Evolutionary conservation across 30 jellyfish, hydroid and myxozoan genomes (phyloP).

Genomic region (Clytia hemisphaerica): DNA sequence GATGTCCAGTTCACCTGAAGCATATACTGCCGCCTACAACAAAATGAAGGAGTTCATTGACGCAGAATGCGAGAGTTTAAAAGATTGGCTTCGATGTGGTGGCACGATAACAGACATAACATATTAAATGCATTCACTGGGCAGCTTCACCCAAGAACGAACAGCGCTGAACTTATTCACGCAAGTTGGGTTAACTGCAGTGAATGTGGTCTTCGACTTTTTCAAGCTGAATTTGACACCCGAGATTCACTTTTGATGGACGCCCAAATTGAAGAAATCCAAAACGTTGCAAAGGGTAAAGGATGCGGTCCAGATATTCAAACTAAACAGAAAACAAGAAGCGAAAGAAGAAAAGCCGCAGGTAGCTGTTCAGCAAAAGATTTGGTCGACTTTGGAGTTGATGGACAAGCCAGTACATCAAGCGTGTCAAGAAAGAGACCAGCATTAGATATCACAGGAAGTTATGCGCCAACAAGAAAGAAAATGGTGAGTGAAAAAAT

Average conservation of each 20-base stretch:
- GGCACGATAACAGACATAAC: constrained; percentile 15
- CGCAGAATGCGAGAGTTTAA: too few relatives aligned
- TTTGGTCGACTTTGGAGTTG: too few relatives aligned
- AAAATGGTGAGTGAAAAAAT: too few relatives aligned
- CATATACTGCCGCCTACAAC: too few relatives aligned
- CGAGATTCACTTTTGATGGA: constrained; percentile 11
- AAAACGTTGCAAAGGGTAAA: constrained; percentile 2
- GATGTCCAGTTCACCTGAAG: too few relatives aligned
- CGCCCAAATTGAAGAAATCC: constrained; percentile 2
- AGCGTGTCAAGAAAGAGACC: too few relatives aligned
- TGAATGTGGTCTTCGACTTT: not conserved
- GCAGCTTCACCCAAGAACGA: constrained; percentile 16
- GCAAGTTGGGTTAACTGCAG: constrained; percentile 17
- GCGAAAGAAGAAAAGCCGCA: constrained; percentile 10
- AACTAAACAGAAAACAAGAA: constrained; percentile 11
- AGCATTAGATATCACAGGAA: too few relatives aligned
- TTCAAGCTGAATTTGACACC: constrained; percentile 34
- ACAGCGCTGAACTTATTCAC: constrained; percentile 16
- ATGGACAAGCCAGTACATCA: too few relatives aligned
- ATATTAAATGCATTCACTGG: constrained; percentile 13
- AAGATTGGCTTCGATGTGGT: too few relatives aligned
- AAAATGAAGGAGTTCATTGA: too few relatives aligned
- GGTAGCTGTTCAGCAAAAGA: constrained; percentile 15
- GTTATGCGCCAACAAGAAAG: too few relatives aligned
- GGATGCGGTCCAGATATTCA: constrained; percentile 14